These are phyloP conservation scores for Sebastes iracundus DNA, from an alignment of 2,797 vertebrate species.

Conservation along the genomic window DNA sequence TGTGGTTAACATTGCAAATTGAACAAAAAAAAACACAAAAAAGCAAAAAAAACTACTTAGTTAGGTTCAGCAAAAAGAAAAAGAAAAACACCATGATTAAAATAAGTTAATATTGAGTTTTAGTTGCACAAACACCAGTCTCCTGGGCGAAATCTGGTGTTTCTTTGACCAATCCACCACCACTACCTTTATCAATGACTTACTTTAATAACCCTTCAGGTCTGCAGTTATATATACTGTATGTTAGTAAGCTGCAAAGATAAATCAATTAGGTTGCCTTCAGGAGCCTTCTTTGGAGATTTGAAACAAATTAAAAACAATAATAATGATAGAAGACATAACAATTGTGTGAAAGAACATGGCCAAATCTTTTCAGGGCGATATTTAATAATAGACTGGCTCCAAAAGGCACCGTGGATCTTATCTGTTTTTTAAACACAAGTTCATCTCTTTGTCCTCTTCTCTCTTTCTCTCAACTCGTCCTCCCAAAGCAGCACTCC, in stretches of 20 bases:
- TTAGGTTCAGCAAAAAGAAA: no score
- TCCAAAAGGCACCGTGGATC: background rate
- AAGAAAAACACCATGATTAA: no score
- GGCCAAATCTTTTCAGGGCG: background rate
- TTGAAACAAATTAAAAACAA: background rate
- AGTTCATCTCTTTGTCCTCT: conserved; percentile 5
- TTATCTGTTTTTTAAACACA: conserved; percentile 32
- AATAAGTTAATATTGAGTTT: no score
- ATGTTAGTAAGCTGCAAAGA: no score
- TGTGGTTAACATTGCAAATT: no score
- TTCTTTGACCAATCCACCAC: no score
- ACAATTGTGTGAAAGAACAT: background rate
- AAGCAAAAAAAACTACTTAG: no score
- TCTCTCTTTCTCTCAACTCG: background rate
- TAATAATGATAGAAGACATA: background rate
- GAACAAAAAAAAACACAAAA: no score
- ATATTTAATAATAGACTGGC: background rate
- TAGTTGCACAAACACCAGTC: no score
- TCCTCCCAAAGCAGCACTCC: conserved; percentile 48
- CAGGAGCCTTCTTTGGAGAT: background rate
- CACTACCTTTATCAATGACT: background rate
- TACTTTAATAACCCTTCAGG: background rate
- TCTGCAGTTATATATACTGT: background rate
- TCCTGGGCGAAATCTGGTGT: no score
- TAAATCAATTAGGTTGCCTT: background rate